Conservation (phyloP, 2,113 vertebrate genomes). For the Centropristis striata region DNA sequence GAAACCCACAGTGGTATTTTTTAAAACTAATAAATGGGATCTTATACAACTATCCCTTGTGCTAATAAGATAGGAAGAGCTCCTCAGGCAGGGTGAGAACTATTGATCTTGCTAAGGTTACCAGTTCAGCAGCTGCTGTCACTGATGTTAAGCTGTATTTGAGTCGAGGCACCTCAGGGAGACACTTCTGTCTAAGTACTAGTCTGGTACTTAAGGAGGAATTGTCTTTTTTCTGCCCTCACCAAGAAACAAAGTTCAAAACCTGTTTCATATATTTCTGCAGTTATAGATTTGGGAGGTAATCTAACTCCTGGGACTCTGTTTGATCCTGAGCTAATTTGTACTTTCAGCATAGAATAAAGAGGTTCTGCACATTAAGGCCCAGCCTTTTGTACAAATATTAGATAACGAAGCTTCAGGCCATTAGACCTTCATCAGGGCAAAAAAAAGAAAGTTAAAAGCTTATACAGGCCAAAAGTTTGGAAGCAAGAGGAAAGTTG, state of each 20-base stretch:
- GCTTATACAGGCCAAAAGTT: no score
- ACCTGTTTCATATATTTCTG: neutral
- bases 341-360: neutral
- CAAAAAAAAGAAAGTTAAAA: neutral
- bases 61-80: neutral
- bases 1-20: neutral
- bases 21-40: conserved; percentile 14
- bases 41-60: conserved; percentile 1
- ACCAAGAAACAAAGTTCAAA: neutral
- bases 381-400: neutral
- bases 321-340: neutral
- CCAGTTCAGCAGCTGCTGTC: conserved; percentile 6
- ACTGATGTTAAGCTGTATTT: conserved; percentile 12
- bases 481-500: no score
- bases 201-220: neutral
- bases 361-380: neutral
- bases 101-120: neutral
- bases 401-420: neutral
- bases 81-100: neutral
- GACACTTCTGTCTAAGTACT: neutral
- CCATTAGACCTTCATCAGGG: neutral
- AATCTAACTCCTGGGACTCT: neutral
- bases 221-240: neutral
- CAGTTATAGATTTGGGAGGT: neutral
- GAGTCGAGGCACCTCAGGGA: neutral